phyloP scores from a whole-genome alignment of 2,113 vertebrate genomes.

The Vulpes ferrilata region DNA sequence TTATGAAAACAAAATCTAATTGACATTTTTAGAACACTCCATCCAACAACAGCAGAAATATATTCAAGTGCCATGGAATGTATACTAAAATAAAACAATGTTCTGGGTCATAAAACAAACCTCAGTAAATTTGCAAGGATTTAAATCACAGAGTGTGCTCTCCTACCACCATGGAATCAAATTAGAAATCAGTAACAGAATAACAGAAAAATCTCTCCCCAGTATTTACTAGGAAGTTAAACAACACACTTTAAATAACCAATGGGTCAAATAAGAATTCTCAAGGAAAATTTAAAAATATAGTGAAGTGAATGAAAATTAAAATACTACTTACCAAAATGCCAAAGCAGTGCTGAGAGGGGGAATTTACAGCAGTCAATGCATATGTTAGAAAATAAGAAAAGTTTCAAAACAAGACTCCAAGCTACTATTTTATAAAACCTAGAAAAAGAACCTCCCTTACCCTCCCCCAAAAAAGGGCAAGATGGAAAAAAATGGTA shows the following conservation, averaged over 20 bases:
- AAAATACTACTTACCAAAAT: slow-evolving; percentile 23
- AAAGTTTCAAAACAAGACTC: slow-evolving; percentile 7
- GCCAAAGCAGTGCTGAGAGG: background rate
- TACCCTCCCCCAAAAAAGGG: background rate
- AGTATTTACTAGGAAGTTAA: background rate
- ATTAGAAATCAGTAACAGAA: background rate
- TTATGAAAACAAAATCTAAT: background rate
- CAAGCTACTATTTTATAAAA: background rate
- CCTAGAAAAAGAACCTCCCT: background rate
- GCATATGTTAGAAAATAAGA: background rate
- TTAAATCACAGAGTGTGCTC: background rate
- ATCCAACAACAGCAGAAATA: background rate
- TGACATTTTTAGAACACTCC: background rate
- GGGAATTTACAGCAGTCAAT: background rate
- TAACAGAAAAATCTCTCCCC: background rate
- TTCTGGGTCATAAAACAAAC: background rate
- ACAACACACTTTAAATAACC: background rate
- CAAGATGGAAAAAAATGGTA: slow-evolving; percentile 4
- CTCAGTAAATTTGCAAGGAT: background rate
- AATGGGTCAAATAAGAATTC: background rate
- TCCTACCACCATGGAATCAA: background rate
- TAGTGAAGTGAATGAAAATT: background rate
- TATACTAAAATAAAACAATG: background rate
- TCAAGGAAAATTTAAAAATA: background rate
- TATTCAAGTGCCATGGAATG: background rate